Evolutionary conservation across 1,140 invertebrate genomes (phyloP).

Genomic region (Polyergus mexicanus): DNA sequence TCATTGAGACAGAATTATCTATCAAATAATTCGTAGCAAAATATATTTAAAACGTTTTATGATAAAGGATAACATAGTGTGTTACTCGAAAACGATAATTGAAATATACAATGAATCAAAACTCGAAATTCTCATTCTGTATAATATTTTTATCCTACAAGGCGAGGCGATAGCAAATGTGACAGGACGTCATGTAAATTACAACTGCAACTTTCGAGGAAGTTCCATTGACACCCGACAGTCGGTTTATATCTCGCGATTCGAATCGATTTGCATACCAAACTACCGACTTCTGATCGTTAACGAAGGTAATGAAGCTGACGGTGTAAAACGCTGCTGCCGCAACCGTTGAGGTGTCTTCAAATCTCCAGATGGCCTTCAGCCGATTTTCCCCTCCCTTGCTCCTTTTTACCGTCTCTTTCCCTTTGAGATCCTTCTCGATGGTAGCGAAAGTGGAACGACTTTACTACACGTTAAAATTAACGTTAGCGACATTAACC

Average conservation of each 20-base stretch:
- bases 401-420: not conserved
- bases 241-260: slow-evolving; percentile 17
- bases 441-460: slow-evolving; percentile 14
- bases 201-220: slow-evolving; percentile 30
- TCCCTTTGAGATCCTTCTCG: slow-evolving; percentile 23
- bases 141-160: slow-evolving; percentile 4
- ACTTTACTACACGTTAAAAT: slow-evolving; percentile 54
- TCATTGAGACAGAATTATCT: not conserved
- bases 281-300: slow-evolving; percentile 53
- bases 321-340: slow-evolving; percentile 33
- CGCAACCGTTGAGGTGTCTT: slow-evolving; percentile 13
- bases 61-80: not conserved
- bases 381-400: slow-evolving; percentile 9
- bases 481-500: slow-evolving; percentile 46
- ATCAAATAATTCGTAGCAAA: not conserved
- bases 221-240: slow-evolving; percentile 47
- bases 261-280: slow-evolving; percentile 59
- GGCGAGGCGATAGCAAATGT: slow-evolving; percentile 3
- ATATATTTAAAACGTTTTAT: not conserved
- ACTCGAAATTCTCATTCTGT: not conserved
- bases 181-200: slow-evolving; percentile 7
- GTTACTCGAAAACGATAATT: not conserved
- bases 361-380: slow-evolving; percentile 50
- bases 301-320: slow-evolving; percentile 55
- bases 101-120: not conserved